Evolutionary conservation across 2,113 vertebrate species (phyloP).

Genomic region (Pungitius pungitius): DNA sequence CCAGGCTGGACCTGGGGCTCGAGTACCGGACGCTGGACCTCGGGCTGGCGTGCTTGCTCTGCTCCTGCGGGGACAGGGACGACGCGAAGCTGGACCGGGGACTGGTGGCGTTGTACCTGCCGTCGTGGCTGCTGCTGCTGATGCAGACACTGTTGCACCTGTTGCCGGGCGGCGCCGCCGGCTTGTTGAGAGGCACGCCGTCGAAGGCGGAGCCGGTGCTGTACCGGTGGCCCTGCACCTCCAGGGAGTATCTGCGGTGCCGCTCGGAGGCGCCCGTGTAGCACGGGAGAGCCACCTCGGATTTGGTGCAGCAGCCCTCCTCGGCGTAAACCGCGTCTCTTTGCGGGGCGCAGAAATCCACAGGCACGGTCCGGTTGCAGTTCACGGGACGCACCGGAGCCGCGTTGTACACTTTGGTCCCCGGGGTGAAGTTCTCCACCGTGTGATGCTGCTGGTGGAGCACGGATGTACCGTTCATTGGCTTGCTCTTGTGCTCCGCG

Average conservation of each 20-base stretch:
- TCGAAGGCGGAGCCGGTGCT: conserved; percentile 81
- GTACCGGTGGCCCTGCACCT: conserved; percentile 84
- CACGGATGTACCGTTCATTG: conserved; percentile 80
- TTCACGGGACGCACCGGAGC: conserved; percentile 78
- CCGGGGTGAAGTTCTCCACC: conserved; percentile 76
- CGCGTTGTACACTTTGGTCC: conserved; percentile 81
- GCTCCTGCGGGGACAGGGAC: no score
- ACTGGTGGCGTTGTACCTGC: conserved; percentile 79
- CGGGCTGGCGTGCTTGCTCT: no score
- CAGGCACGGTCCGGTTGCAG: conserved; percentile 74
- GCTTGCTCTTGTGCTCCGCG: conserved; percentile 77
- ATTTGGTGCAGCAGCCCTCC: conserved; percentile 84
- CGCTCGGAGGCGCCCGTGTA: conserved; percentile 84
- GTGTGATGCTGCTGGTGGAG: conserved; percentile 80
- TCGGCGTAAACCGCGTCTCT: conserved; percentile 75
- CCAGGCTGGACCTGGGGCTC: conserved; percentile 85
- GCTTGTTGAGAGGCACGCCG: conserved; percentile 77
- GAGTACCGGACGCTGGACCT: conserved; percentile 81
- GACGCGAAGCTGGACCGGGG: conserved; percentile 82
- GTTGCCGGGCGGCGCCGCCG: conserved; percentile 72
- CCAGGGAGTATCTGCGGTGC: conserved; percentile 84
- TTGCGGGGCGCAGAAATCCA: conserved; percentile 78
- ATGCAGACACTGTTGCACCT: conserved; percentile 81
- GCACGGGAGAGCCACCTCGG: conserved; percentile 88
- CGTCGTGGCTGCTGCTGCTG: conserved; percentile 67